Base-by-base conservation (phyloP, 1,140 invertebrate genomes). In the Trichonephila inaurata region DNA sequence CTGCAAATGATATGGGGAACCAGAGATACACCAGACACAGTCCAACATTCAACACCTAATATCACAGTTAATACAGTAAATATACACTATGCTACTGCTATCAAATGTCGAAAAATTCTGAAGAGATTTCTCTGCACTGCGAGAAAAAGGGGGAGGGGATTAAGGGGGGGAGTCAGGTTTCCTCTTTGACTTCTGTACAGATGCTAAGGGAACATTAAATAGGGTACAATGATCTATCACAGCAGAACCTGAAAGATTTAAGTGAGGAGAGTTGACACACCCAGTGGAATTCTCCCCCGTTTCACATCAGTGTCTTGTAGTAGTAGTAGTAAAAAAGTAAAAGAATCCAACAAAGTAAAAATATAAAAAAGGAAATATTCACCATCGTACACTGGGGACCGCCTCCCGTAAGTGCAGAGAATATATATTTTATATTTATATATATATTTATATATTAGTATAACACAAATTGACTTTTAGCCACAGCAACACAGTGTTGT, bases 41-140 rank as follows among this genome's bases (percentile, higher is more conserved):
- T 89, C 51, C 21, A 93, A 85, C 91, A 93, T 64, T 62, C 85
- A 88, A 93, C 92, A 93, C 83, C 92, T 93, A 93, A 93, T 93
- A 93, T 93, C 92, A 93, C 92, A 93, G 92, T 93, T 93, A 93
- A 93, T 93, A 93, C 92, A 93, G 92, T 93, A 93, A 93, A 89
- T 89, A 93, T 92, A 92, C 81, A 92, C 64, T 86, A 92, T 44
- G 44, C 91, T 92, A 92, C 82, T 10, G 82, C 91, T 92, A 92
- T 92, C 82, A 92, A 92, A 92, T 86, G 91, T 86, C 82, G 83
- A 85, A 86, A 82, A 62, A 77, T 77, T 83, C 89, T 44, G 28
- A 40, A 82, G 44, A 28, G 14, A 6, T 85, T 86, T 40, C 44
- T 40, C 83, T 77, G 16, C 72, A 69, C 61, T 58, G 44, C 40